phyloP scores from a whole-genome alignment of 2,797 vertebrate species.

The Ctenosaura bakeri region DNA sequence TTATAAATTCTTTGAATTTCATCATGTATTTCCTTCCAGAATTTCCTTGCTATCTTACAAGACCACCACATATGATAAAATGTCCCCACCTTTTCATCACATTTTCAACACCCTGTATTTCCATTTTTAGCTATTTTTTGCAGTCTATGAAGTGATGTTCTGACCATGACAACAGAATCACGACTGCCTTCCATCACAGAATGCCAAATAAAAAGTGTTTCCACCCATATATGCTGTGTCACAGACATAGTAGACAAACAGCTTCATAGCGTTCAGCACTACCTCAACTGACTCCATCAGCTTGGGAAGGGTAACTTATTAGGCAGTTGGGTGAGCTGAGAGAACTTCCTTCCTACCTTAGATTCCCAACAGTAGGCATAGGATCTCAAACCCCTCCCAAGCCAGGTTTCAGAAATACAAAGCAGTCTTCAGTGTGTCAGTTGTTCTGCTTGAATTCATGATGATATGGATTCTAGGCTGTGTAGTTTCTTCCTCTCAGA shows the following conservation, averaged over 20 bases:
- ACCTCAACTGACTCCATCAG: too few relatives aligned
- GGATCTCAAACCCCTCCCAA: background rate
- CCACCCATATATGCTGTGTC: background rate
- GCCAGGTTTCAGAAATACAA: background rate
- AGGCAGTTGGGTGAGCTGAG: background rate
- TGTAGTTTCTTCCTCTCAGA: background rate
- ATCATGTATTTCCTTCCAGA: too few relatives aligned
- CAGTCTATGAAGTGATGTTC: background rate
- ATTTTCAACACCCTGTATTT: too few relatives aligned
- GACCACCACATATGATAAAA: too few relatives aligned
- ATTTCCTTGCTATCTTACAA: too few relatives aligned
- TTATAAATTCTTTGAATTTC: too few relatives aligned
- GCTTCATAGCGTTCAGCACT: too few relatives aligned
- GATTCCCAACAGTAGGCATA: background rate
- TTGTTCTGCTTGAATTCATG: background rate
- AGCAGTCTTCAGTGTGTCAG: background rate
- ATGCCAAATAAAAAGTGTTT: background rate
- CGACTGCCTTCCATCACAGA: background rate
- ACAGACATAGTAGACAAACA: too few relatives aligned
- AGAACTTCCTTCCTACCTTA: background rate
- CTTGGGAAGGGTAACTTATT: too few relatives aligned
- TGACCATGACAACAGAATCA: background rate
- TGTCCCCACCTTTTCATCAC: too few relatives aligned
- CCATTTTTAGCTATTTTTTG: too few relatives aligned
- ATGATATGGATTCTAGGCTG: background rate